Evolutionary conservation across 1,140 invertebrate species (phyloP), one percentile per base, ranked within the genome.

Genomic region (Megalonaias nervosa): DNA sequence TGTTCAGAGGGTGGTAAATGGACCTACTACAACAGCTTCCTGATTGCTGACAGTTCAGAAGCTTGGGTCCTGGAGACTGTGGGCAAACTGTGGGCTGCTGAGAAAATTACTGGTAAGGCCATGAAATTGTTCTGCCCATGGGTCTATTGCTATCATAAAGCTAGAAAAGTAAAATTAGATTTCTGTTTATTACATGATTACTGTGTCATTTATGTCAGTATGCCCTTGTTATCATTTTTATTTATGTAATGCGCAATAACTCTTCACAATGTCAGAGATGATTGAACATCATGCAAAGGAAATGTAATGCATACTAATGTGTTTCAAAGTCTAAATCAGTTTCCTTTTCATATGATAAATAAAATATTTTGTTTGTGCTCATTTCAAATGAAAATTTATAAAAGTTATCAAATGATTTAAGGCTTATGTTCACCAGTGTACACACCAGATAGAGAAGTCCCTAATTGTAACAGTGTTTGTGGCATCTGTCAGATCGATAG

Each of bases 61-160:
- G 88, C 88, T 5, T 90, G 89, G 89, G 84, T 88, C 4, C 68
- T 90, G 31, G 89, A 90, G 73, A 87, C 86, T 57, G 85, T 82
- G 14, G 84, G 85, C 0, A 75, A 67, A 57, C 78, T 94, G 56
- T 96, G 95, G 95, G 95, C 93, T 2, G 95, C 95, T 57, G 93
- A 95, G 87, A 92, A 93, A 89, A 87, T 96, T 23, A 92, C 91
- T 77, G 90, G 93, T 94, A 91, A 86, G 82, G 60, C 5, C 16
- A 67, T 15, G 60, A 16, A n/a, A 65, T 65, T 14, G 11, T 48
- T 2, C 38, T 9, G 6, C 38, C 38, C 38, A 48, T 48, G 38
- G 38, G 64, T 65, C 21, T n/a, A 70, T 23, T 60, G 19, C 3
- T 38, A 19, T 59, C 23, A n/a, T 68, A 16, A 19, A 38, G 9